phyloP scores from a whole-genome alignment of 92 coral and sea anemone species.

The Epizoanthus fatuus region DNA sequence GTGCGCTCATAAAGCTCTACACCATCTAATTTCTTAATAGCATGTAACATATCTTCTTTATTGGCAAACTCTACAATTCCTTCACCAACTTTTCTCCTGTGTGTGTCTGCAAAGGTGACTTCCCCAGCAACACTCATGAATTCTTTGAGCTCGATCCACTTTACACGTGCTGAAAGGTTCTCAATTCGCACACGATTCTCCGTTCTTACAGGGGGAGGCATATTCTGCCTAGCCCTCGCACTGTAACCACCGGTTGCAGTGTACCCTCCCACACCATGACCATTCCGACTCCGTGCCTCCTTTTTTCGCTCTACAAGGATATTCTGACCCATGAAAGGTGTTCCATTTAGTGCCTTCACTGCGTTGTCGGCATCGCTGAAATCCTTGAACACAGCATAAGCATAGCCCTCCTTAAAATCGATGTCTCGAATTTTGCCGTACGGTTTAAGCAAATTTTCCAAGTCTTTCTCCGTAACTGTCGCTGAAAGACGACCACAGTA shows the following conservation, averaged over 20 bases:
- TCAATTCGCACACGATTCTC: constrained; percentile 92
- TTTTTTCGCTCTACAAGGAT: constrained; percentile 96
- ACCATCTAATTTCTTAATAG: constrained; percentile 87
- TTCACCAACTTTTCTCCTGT: constrained; percentile 94
- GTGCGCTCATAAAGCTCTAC: constrained; percentile 87
- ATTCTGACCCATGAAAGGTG: constrained; percentile 85
- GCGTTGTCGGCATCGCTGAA: constrained; percentile 91
- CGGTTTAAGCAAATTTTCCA: constrained; percentile 86
- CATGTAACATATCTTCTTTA: constrained; percentile 84
- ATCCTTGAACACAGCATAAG: constrained; percentile 95
- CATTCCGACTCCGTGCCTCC: constrained; percentile 71
- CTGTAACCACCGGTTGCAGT: constrained; percentile 93
- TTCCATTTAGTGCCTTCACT: constrained; percentile 90
- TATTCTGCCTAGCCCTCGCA: constrained; percentile 87
- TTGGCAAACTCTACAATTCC: constrained; percentile 95
- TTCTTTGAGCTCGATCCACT: constrained; percentile 97
- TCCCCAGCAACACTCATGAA: constrained; percentile 97
- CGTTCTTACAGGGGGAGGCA: constrained; percentile 93
- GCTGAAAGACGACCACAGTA: constrained; percentile 96
- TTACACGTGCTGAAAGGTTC: constrained; percentile 95
- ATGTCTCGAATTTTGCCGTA: constrained; percentile 94
- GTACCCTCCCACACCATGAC: constrained; percentile 96
- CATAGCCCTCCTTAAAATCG: constrained; percentile 96
- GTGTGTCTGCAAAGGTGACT: constrained; percentile 99
- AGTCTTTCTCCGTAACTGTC: constrained; percentile 87